Percentiles rank a stretch among this genome's conserved stretches.
Evolutionary conservation across 2,888 invertebrate genomes (phyloP).

Genomic region (Amphimallon solstitiale): DNA sequence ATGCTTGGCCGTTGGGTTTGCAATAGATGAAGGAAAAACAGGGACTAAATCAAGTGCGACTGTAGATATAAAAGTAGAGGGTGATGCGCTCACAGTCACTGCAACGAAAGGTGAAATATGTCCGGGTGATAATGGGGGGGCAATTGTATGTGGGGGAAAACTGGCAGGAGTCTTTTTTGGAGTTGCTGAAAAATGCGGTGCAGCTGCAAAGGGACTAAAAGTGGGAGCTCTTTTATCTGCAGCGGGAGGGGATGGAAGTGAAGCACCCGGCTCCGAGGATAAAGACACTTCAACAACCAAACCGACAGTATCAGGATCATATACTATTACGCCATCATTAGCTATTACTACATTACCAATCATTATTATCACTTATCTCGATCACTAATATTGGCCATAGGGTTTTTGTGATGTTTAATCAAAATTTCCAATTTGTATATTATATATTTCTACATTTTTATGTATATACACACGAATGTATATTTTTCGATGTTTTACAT

Average conservation of each 20-base stretch:
- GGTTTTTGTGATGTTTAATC: not conserved
- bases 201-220: not conserved
- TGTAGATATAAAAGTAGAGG: not conserved
- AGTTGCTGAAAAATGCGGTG: not conserved
- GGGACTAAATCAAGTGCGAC: not conserved
- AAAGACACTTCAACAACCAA: no score
- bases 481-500: not conserved
- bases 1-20: no score
- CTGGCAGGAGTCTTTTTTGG: constrained; percentile 2
- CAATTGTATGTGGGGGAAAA: constrained; percentile 18
- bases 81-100: not conserved
- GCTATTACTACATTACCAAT: not conserved
- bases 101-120: not conserved
- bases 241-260: no score
- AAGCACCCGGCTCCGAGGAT: no score
- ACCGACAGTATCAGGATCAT: no score
- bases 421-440: not conserved
- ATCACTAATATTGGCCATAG: not conserved
- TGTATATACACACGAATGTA: not conserved
- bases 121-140: constrained; percentile 6
- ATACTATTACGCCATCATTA: not conserved
- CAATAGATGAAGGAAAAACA: no score
- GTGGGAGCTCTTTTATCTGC: not conserved
- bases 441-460: no score
- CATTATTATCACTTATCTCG: not conserved